These are phyloP conservation scores for Acromyrmex echinatior DNA, from an alignment of 1,140 invertebrate species.

Conservation along the genomic window DNA sequence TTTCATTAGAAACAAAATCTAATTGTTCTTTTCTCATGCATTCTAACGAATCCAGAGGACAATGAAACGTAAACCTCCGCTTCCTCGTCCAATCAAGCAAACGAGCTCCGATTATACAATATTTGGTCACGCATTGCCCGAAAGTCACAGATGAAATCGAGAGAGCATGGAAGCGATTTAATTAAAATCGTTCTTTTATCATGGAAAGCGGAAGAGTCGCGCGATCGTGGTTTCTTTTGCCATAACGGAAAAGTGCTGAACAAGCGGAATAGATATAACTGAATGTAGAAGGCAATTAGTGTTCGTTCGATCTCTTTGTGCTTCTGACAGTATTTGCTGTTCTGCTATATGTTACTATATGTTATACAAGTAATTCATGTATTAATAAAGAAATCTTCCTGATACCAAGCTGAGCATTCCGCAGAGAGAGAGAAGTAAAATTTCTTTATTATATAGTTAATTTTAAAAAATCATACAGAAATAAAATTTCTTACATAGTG, in stretches of 20 bases:
- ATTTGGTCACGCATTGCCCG: constrained; percentile 17
- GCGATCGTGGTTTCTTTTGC: constrained; percentile 45
- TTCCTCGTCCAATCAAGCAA: constrained; percentile 29
- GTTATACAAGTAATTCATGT: constrained; percentile 23
- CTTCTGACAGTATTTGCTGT: constrained; percentile 59
- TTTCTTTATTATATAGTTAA: neutral
- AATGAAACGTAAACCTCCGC: constrained; percentile 18
- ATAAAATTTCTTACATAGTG: neutral
- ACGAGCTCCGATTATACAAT: constrained; percentile 41
- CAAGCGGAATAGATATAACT: constrained; percentile 19
- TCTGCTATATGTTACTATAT: constrained; percentile 17
- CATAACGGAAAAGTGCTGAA: constrained; percentile 42
- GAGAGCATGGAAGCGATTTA: constrained; percentile 48
- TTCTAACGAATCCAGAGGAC: neutral
- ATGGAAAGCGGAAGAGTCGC: constrained; percentile 14
- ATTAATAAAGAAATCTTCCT: constrained; percentile 27
- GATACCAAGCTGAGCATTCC: neutral
- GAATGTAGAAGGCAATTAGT: constrained; percentile 51
- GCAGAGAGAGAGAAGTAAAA: neutral
- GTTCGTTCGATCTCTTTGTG: constrained; percentile 60
- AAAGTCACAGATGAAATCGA: constrained; percentile 41
- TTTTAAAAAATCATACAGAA: neutral
- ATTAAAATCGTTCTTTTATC: constrained; percentile 58
- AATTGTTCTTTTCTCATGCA: constrained; percentile 10
- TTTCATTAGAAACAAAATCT: constrained; percentile 5